Evolutionary conservation across 2,888 invertebrate species (phyloP), one percentile per base, ranked within the genome.

Genomic region (Alloscopus bannaensis): DNA sequence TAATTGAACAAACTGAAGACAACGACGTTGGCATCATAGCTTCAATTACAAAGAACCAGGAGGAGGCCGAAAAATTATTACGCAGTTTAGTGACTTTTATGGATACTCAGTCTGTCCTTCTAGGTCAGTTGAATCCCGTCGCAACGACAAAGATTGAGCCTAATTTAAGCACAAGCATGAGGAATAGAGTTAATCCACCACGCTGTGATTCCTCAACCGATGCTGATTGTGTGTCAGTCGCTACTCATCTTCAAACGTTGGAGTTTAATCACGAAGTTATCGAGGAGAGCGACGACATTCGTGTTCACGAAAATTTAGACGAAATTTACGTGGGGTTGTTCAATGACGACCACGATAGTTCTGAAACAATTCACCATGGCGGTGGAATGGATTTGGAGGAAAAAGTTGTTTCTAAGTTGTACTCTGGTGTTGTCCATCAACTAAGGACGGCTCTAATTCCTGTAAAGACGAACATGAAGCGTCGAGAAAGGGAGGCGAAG

Each of bases 401-500:
- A 3, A 20, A 45, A 28, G 47, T 24, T 1, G 42, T 20, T 3
- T n/a, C 13, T 1, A 11, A 42, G 42, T 3, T 42, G 24, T 64
- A 24, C 26, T 42, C 42, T 2, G 47, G 47, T 40, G 73, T 73
- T 1, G 36, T 73, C 28, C 42, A 22, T 20, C 55, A 73, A 22
- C 47, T 73, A 20, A 73, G 50, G n/a, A 36, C 20, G 11, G 65
- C 57, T 18, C 18, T 73, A 3, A 57, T 42, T 0, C 57, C 65
- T 28, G 73, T 73, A 18, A 52, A 65, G 11, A 42, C 52, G 13
- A 45, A 55, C 28, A 73, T 65, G 65, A 20, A 2, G 4, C 26
- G 65, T 22, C 47, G 73, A n/a, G 73, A 73, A 28, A 64, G 60
- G 1, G 55, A 55, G 18, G 73, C 73, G 2, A 31, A 47, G 6